phyloP scores from a whole-genome alignment of 2,113 vertebrate species.

The Tragelaphus strepsiceros region DNA sequence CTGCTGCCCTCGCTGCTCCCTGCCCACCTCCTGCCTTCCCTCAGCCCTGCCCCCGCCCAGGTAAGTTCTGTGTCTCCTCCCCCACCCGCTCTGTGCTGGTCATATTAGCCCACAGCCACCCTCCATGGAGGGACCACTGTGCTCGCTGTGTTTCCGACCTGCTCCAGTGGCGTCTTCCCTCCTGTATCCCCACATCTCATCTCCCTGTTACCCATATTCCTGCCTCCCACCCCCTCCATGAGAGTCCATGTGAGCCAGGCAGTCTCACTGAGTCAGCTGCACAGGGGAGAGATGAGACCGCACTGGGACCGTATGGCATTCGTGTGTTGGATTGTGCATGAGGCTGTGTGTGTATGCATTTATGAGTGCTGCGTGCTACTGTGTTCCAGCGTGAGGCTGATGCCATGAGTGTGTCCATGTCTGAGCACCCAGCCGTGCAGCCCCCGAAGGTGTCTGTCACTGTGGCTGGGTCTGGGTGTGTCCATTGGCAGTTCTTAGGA shows the following conservation, averaged over 20 bases:
- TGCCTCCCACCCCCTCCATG: not conserved
- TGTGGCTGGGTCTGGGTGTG: not conserved
- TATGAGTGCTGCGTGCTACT: not conserved
- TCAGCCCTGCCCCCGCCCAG: not conserved
- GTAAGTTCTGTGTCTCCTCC: slow-evolving; percentile 79
- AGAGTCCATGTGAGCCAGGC: not conserved
- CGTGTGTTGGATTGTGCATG: fast-evolving
- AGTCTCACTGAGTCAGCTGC: not conserved
- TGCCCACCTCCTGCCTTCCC: not conserved
- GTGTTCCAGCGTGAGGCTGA: not conserved
- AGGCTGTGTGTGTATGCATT: not conserved
- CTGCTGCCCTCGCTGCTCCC: not conserved
- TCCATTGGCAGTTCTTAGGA: not conserved
- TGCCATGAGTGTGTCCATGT: not conserved
- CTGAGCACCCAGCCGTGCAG: fast-evolving
- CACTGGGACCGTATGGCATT: not conserved
- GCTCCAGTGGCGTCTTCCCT: not conserved
- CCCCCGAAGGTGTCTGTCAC: not conserved
- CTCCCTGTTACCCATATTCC: not conserved
- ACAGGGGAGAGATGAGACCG: not conserved
- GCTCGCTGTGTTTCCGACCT: not conserved
- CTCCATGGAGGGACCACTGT: not conserved
- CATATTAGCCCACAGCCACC: not conserved
- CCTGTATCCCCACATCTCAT: not conserved
- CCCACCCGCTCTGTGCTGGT: not conserved